phyloP scores from a whole-genome alignment of 2,113 vertebrate genomes.

The Urocolius indicus region DNA sequence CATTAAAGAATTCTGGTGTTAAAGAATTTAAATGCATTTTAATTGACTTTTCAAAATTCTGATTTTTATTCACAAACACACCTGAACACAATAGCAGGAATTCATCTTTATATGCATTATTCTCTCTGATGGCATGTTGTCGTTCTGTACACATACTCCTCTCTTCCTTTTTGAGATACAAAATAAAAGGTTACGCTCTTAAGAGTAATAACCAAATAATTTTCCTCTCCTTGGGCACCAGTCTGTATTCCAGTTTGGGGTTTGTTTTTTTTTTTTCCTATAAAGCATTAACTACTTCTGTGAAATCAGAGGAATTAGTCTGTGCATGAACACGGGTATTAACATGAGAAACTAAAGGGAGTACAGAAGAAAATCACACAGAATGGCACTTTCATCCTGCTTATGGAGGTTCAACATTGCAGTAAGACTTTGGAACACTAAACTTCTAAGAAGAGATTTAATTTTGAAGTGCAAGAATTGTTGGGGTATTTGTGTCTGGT shows the following conservation, averaged over 20 bases:
- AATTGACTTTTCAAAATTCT: conserved; percentile 67
- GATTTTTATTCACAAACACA: conserved; percentile 58
- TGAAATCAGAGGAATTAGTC: background rate
- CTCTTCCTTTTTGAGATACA: conserved; percentile 15
- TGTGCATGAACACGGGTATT: background rate
- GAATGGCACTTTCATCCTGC: background rate
- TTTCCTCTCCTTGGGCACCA: background rate
- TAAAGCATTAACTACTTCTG: background rate
- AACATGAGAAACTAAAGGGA: background rate
- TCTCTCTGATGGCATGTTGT: conserved; percentile 58
- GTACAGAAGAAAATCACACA: background rate
- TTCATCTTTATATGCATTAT: conserved; percentile 67
- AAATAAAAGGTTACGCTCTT: conserved; percentile 26
- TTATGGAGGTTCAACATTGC: background rate
- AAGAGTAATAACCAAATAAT: background rate
- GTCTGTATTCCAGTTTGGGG: background rate
- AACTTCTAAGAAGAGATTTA: background rate
- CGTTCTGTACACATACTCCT: background rate
- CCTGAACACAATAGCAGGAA: conserved; percentile 47
- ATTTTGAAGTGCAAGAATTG: background rate
- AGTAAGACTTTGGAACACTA: background rate
- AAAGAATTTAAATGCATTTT: conserved; percentile 70
- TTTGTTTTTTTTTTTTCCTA: background rate
- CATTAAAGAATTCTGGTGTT: conserved; percentile 58
- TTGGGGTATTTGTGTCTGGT: background rate